Conservation (phyloP, 2,797 vertebrate genomes). For the Mus minutoides region DNA sequence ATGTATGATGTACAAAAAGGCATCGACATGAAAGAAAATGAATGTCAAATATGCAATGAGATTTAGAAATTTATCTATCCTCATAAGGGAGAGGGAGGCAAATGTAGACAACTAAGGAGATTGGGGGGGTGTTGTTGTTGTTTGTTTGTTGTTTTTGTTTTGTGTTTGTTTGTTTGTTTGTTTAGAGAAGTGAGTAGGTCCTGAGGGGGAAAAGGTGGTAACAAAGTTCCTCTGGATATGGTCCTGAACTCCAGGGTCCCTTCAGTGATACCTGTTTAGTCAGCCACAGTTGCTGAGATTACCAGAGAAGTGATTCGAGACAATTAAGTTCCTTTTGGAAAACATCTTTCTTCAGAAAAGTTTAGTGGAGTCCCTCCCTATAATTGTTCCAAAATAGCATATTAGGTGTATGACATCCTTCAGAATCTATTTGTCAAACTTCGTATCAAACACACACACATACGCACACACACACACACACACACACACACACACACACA, state of each 20-base stretch:
- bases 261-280: background rate
- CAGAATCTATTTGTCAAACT: background rate
- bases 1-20: background rate
- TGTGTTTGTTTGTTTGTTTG: too few relatives aligned
- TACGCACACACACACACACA: background rate
- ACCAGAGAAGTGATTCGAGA: background rate
- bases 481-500: background rate
- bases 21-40: slow-evolving; percentile 7
- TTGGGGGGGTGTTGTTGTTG: too few relatives aligned
- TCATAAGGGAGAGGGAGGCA: background rate
- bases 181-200: background rate
- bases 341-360: slow-evolving; percentile 1
- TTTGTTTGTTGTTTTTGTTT: background rate
- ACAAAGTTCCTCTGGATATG: background rate
- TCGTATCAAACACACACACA: background rate
- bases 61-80: slow-evolving; percentile 10
- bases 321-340: background rate
- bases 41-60: background rate
- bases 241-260: background rate
- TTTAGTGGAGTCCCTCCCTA: background rate
- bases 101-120: background rate
- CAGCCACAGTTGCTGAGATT: background rate
- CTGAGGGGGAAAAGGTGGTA: background rate
- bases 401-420: background rate
- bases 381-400: background rate